Evolutionary conservation across 2,888 invertebrate genomes (phyloP), one percentile per base, ranked within the genome.

Genomic region (Geophilus truncorum): DNA sequence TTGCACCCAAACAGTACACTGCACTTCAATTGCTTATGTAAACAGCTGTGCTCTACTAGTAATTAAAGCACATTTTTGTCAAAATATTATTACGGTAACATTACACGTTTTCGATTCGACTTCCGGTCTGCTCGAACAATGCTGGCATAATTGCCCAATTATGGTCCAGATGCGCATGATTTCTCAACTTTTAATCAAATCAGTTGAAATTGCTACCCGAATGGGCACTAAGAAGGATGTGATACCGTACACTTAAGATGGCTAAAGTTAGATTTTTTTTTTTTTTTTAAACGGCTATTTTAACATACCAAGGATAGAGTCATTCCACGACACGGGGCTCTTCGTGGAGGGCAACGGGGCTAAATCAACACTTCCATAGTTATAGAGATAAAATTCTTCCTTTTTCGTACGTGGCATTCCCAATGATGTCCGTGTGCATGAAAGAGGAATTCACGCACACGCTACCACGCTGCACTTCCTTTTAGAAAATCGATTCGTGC

Each of bases 401-500:
- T 25, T 70, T 70, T 28, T 25, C 9, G n/a, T 28, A 4, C 28
- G 70, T 1, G 70, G 70, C 70, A 70, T 70, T 70, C 28, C 4
- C 70, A 12, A 9, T 25, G 25, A 23, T 15, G 28, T 15, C 45
- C 15, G 28, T 28, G 25, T 70, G 10, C 70, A n/a, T 28, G 28
- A 45, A 12, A 45, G 12, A 7, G 32, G 9, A 5, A n/a, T 3
- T 45, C 62, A 4, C 57, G 21, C 9, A 23, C 28, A 70, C 25
- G 1, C 70, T 12, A 28, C 70, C 23, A 45, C 45, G 45, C 45
- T 12, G 23, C 57, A 25, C n/a, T 70, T 10, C 28, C 70, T 25
- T 70, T 70, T 70, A 25, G 70, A 70, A 70, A 70, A 70, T 70
- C 25, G 70, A 70, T 70, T 70, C 10, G 28, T 28, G 70, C 70